These are phyloP conservation scores for Amblyraja radiata DNA, from an alignment of 2,797 vertebrate species.

Conservation along the genomic window DNA sequence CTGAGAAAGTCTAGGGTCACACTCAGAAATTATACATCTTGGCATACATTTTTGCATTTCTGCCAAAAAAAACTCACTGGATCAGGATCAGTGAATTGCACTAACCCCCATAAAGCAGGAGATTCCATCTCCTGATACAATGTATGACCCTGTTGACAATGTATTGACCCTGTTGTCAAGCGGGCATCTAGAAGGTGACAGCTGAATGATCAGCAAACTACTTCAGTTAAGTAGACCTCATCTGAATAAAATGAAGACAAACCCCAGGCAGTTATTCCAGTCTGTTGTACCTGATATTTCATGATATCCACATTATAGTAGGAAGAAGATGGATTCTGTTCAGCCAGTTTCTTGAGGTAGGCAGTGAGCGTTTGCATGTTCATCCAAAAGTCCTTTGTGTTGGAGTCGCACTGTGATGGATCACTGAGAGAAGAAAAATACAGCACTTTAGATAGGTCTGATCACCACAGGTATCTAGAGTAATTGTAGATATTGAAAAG, in stretches of 20 bases:
- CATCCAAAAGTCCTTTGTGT: constrained; percentile 90
- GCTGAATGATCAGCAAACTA: constrained; percentile 34
- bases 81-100: no score
- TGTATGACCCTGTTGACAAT: neutral
- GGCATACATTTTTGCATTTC: no score
- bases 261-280: no score
- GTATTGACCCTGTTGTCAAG: neutral
- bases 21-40: no score
- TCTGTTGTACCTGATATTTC: constrained; percentile 83
- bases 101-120: no score
- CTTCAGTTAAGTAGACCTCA: neutral
- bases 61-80: no score
- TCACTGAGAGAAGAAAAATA: constrained; percentile 60
- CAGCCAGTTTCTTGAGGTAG: constrained; percentile 92
- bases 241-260: neutral
- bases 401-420: constrained; percentile 82
- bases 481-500: no score
- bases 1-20: no score
- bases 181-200: neutral
- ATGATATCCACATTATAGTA: constrained; percentile 93
- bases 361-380: constrained; percentile 90
- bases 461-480: neutral
- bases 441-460: neutral
- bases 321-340: constrained; percentile 87
- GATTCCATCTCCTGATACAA: no score